phyloP scores from a whole-genome alignment of 2,113 vertebrate genomes.

The Lampris megalopsis region DNA sequence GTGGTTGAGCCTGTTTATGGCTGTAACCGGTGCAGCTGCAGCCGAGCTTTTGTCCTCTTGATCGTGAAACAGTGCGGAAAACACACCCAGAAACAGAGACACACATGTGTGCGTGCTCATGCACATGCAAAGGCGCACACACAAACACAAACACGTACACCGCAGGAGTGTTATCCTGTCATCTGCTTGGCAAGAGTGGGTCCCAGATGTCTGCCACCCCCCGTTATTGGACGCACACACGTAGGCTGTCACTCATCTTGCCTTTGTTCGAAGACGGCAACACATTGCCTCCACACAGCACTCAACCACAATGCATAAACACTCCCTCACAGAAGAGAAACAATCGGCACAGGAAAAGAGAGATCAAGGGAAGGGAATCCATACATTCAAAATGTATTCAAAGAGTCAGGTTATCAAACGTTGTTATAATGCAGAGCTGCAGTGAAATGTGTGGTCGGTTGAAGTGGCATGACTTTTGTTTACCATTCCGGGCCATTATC shows the following conservation, averaged over 20 bases:
- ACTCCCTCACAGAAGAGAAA: background rate
- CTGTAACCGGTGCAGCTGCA: slow-evolving; percentile 40
- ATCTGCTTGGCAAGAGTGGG: slow-evolving; percentile 47
- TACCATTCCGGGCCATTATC: background rate
- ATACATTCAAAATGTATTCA: background rate
- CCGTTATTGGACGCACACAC: slow-evolving; percentile 42
- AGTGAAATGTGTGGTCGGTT: background rate
- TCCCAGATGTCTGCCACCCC: slow-evolving; percentile 63
- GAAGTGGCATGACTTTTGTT: background rate
- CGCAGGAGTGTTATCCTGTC: slow-evolving; percentile 54
- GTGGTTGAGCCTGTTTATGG: background rate
- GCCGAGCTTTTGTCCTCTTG: slow-evolving; percentile 50
- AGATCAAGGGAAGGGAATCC: background rate
- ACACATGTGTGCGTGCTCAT: slow-evolving; percentile 27
- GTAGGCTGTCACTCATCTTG: slow-evolving; percentile 37
- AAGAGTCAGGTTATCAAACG: background rate
- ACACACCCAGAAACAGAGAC: background rate
- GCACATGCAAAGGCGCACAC: slow-evolving; percentile 16
- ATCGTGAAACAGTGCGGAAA: too few relatives aligned
- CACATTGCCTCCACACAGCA: slow-evolving; percentile 23
- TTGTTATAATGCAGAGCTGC: background rate
- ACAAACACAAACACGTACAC: slow-evolving; percentile 18
- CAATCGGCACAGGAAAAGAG: background rate
- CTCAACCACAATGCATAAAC: slow-evolving; percentile 5
- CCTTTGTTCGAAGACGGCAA: slow-evolving; percentile 52